Conservation (phyloP, 2,888 invertebrate genomes). For the Pemphredon lugubris region DNA sequence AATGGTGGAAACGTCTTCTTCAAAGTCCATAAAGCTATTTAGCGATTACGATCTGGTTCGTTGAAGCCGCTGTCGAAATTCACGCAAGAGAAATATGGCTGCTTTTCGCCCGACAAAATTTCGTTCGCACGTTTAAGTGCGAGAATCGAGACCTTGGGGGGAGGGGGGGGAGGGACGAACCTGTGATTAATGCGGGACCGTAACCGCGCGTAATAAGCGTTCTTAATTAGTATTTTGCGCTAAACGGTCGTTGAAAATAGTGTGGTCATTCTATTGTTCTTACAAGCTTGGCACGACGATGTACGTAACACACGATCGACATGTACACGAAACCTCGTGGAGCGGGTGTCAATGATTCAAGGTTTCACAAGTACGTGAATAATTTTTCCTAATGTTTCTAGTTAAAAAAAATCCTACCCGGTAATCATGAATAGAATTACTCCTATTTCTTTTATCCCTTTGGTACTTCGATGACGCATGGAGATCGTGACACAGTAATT, state of each 20-base stretch:
- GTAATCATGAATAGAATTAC: too few species aligned
- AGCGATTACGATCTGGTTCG: slow-evolving; percentile 33
- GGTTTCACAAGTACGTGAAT: slow-evolving; percentile 23
- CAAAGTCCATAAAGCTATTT: slow-evolving; percentile 34
- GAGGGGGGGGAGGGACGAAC: too few species aligned
- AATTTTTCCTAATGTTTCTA: neutral
- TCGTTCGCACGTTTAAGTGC: neutral
- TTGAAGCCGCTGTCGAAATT: slow-evolving; percentile 44
- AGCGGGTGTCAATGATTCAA: slow-evolving; percentile 12
- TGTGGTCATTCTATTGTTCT: slow-evolving; percentile 28
- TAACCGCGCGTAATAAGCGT: neutral
- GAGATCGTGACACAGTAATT: too few species aligned
- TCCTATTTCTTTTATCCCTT: too few species aligned
- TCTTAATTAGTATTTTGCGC: slow-evolving; percentile 13
- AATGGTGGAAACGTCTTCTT: slow-evolving; percentile 54
- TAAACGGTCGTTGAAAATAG: neutral
- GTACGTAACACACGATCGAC: too few species aligned
- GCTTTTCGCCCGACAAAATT: slow-evolving; percentile 19
- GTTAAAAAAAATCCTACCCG: too few species aligned
- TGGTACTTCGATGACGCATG: too few species aligned
- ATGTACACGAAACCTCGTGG: slow-evolving; percentile 30
- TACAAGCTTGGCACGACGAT: neutral
- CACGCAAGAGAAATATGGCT: slow-evolving; percentile 38
- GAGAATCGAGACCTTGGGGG: slow-evolving; percentile 28
- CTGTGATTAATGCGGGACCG: neutral